Base-by-base conservation (phyloP, 2,797 vertebrate species). In the Anisognathus igniventris region DNA sequence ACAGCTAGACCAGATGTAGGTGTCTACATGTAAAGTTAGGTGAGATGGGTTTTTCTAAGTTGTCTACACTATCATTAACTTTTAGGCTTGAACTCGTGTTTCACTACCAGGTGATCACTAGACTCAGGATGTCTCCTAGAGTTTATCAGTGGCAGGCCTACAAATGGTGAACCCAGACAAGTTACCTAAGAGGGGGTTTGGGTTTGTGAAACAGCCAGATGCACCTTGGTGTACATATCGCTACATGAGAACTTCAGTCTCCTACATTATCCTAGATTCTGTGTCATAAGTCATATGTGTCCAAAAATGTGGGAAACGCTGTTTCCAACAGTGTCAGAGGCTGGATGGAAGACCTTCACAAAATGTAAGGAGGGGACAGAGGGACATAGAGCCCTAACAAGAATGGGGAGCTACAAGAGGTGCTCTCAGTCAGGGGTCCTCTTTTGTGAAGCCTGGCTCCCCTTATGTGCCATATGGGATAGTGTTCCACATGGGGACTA, bases 381-480 rank as follows among this genome's bases (percentile, higher is more conserved):
- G 19, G 5, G 47, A 42, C 50, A 42, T 8, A 42, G 39, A 83
- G 13, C 11, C 24, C 0, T 3, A 58, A 84, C 0, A 10, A 62
- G 31, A 58, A 86, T 1, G 12, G 5, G 4, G 25, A 64, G 22
- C 31, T 71, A 15, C 11, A 35, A 47, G 27, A 40, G 14, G 5
- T 31, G 23, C 37, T 44, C 17, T 44, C 31, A 35, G 21, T 21
- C 6, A 64, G 4, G 11, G 20, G 31, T 18, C 31, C 10, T 18
- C 11, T 79, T 71, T 24, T 20, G n/a, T 42, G 23, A 68, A 61
- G 33, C 6, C 47, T 48, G 33, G 1, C 11, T 87, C 30, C 40
- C 66, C 24, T 67, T 23, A 25, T 0, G 0, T n/a, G 28, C 28
- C 0, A 0, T 21, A 10, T 5, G 37, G 22, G 24, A 13, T 56